These are phyloP conservation scores for Porites divaricata DNA, from an alignment of 92 coral and sea anemone genomes.

Conservation along the genomic window DNA sequence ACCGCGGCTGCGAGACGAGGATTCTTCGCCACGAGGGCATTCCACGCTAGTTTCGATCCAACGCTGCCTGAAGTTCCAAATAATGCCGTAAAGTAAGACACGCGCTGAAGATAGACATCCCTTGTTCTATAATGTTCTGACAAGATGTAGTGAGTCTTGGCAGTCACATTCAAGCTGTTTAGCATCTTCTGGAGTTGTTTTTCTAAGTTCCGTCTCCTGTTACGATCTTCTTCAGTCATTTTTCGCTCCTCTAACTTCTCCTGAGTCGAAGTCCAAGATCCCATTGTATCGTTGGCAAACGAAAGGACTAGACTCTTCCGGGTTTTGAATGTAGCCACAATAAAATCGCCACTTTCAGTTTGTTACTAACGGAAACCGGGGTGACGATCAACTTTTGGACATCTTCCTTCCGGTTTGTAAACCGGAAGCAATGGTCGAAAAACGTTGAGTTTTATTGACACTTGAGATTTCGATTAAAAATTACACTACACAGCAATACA, in stretches of 20 bases:
- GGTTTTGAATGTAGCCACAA: neutral
- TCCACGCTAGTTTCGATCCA: slow-evolving; percentile 22
- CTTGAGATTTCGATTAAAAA: too few relatives aligned
- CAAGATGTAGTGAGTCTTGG: slow-evolving; percentile 2
- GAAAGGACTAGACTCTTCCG: neutral
- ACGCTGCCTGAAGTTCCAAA: slow-evolving; percentile 21
- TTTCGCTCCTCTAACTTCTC: neutral
- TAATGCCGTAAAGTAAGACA: neutral
- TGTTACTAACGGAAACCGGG: neutral
- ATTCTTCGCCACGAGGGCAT: neutral
- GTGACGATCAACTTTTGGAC: neutral
- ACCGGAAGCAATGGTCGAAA: too few relatives aligned
- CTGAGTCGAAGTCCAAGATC: neutral
- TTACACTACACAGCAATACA: too few relatives aligned
- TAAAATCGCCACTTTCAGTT: neutral
- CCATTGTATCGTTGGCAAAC: neutral
- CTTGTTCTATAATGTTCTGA: slow-evolving; percentile 14
- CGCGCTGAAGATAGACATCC: neutral
- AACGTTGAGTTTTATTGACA: too few relatives aligned
- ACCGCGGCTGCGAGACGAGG: slow-evolving; percentile 17
- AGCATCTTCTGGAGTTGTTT: slow-evolving; percentile 6
- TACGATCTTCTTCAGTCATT: slow-evolving; percentile 1
- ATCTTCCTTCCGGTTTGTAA: too few relatives aligned
- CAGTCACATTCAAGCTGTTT: slow-evolving; percentile 22
- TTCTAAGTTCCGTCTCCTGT: slow-evolving; percentile 7